phyloP scores from a whole-genome alignment of 2,113 vertebrate species.

The Ailuropoda melanoleuca region DNA sequence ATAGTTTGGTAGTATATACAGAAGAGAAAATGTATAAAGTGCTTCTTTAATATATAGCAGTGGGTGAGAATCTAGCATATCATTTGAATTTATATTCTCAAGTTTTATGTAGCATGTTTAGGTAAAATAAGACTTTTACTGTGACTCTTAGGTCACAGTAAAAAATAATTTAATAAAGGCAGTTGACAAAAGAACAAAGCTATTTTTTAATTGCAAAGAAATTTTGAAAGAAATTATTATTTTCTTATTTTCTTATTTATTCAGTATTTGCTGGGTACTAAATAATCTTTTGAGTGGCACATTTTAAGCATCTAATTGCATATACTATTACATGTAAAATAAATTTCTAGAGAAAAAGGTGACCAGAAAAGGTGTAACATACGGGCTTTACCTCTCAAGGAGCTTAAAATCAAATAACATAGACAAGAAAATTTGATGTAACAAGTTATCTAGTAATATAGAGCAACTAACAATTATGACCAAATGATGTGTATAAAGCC shows the following conservation, averaged over 20 bases:
- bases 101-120: slow-evolving; percentile 55
- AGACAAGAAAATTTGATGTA: not conserved
- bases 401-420: not conserved
- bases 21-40: slow-evolving; percentile 32
- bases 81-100: slow-evolving; percentile 38
- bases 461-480: not conserved
- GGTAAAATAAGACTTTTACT: slow-evolving; percentile 33
- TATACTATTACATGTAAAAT: not conserved
- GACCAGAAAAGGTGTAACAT: not conserved
- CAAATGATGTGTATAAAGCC: not conserved
- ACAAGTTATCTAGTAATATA: not conserved
- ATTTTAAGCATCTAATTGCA: not conserved
- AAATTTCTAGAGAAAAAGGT: not conserved
- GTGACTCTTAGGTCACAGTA: slow-evolving; percentile 29
- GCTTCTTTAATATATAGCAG: not conserved
- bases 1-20: not conserved
- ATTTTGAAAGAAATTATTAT: not conserved
- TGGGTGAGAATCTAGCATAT: not conserved
- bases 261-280: not conserved
- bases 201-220: not conserved
- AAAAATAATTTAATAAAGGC: slow-evolving; percentile 36
- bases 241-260: not conserved
- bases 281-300: not conserved
- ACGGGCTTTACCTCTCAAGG: not conserved
- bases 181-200: not conserved